Conservation (phyloP, 2,888 invertebrate genomes). For the Willowsia nigromaculata region DNA sequence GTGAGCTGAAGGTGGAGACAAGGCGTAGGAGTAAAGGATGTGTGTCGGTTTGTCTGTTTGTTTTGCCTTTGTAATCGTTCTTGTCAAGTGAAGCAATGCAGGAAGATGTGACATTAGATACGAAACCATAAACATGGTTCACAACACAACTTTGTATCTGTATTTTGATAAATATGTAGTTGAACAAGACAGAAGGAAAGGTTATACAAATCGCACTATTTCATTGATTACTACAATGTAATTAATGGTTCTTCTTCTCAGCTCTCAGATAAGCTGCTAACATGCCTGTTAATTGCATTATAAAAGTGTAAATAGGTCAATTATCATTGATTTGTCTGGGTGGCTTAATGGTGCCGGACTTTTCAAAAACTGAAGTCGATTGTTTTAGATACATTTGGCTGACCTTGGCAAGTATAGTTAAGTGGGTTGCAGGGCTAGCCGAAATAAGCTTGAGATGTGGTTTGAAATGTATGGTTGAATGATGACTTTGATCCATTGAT, state of each 20-base stretch:
- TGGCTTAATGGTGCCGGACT: conserved; percentile 6
- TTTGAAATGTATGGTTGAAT: not conserved
- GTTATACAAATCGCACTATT: conserved; percentile 18
- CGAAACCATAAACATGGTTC: not conserved
- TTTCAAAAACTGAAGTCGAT: not conserved
- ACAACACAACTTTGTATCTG: not conserved
- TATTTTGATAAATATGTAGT: not conserved
- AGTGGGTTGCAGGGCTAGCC: not conserved
- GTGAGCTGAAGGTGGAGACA: not conserved
- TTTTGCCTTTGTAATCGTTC: not conserved
- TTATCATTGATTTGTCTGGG: not conserved
- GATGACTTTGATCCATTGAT: conserved; percentile 37
- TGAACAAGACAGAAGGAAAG: not conserved
- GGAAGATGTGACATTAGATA: conserved; percentile 52
- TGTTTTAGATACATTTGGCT: not conserved
- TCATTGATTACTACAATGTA: not conserved
- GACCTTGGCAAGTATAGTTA: not conserved
- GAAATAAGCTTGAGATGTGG: not conserved
- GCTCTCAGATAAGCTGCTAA: not conserved
- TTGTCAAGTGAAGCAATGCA: conserved; percentile 13
- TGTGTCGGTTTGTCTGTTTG: not conserved
- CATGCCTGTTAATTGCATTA: conserved; percentile 12
- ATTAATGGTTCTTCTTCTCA: conserved; percentile 10
- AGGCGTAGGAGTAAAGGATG: not conserved
- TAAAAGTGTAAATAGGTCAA: not conserved